Evolutionary conservation across 1,140 invertebrate genomes (phyloP), one percentile per base, ranked within the genome.

Genomic region (Pogonognathellus flavescens): DNA sequence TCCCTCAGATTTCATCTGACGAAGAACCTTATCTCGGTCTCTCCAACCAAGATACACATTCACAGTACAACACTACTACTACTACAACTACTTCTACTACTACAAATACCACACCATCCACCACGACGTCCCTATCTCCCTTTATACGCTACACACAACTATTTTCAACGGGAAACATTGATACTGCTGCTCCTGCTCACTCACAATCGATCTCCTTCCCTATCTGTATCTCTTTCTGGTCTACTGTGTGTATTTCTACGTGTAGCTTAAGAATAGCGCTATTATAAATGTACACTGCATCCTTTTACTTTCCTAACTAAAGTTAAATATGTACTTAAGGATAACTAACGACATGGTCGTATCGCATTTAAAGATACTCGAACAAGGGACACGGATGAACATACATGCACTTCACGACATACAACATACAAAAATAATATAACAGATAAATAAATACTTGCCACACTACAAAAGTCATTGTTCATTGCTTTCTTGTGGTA

Each of bases 1-100:
- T 59, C 80, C 80, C 80, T 57, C 72, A 55, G 80, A 81, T 81
- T 59, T 81, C 80, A 81, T 81, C 80, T 81, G 18, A 55, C 55
- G 52, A 81, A 2, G n/a, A 55, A 18, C 20, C 50, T 76, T 76
- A 76, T 76, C 66, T 41, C 22, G 9, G 31, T 70, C 70, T 76
- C 70, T 18, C 49, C 59, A n/a, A n/a, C 59, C 9, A 13, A 20
- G n/a, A 62, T n/a, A 18, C 20, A n/a, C 14, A 50, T 11, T 22
- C 41, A 76, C 41, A 76, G 5, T n/a, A 76, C 70, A n/a, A 18
- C 7, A 16, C 62, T 25, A 20, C 16, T 16, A 62, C 59, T 18
- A 62, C 31, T 20, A 13, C 9, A 20, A 62, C 14, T 20, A 62
- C 59, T 18, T 9, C 62, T 25, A 31, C 25, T 49, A 76, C 41